Base-by-base conservation (phyloP, 2,113 vertebrate genomes). In the Antidorcas marsupialis region DNA sequence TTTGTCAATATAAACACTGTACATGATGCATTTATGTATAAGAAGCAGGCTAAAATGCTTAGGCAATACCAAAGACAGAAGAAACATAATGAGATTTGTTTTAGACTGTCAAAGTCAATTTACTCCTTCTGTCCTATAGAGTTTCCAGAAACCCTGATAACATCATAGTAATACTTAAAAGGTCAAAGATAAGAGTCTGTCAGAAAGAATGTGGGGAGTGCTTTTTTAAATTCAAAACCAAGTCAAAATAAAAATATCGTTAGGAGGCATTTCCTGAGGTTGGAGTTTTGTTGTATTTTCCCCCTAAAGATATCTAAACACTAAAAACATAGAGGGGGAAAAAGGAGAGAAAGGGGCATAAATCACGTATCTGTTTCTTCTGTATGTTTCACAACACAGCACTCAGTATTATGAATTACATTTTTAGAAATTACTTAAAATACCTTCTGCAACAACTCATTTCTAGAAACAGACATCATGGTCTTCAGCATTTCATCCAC, bases 401-500 rank as follows among this genome's bases (percentile, higher is more conserved):
- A 94, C 23, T 62, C 17, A 57, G 33, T 89, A 74, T 86, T 85
- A 59, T 4, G 2, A 98, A 94, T 95, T 50, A 84, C 62, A 71
- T 92, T 60, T 92, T 93, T 60, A 87, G 60, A 60, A 91, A 87
- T n/a, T 60, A 71, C 43, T 84, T 94, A 47, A 97, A 94, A 94
- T 98, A 99, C 99, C 99, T 99, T 99, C 79, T 99, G 98, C 67
- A 99, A 85, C 81, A 99, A 98, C 33, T 99, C 99, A 27, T 98
- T 99, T 96, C 99, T 99, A 86, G 99, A 99, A 98, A 99, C 98
- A 6, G 99, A 99, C 98, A 99, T 99, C 98, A 99, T 98, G 30
- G 98, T 99, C 78, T 99, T 99, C 98, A 99, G 89, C 99, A 99
- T 99, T 85, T 99, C 98, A 97, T 99, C 99, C 4, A 99, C 99